These are phyloP conservation scores for Amorpha juglandis DNA, from an alignment of 2,888 invertebrate genomes.

Conservation along the genomic window DNA sequence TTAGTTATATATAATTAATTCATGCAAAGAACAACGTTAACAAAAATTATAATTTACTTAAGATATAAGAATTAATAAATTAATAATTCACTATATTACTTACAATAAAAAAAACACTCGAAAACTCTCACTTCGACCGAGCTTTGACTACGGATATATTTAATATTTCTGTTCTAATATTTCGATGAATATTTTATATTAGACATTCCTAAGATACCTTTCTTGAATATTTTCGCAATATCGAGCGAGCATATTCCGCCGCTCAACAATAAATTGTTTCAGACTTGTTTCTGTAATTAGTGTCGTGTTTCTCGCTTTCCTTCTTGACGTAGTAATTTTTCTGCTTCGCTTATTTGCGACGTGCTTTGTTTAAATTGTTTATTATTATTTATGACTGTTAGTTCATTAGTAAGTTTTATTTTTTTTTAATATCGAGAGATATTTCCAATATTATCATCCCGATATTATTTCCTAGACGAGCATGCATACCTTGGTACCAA, in stretches of 20 bases:
- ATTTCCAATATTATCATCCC: no score
- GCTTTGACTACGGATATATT: background rate
- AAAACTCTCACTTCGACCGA: background rate
- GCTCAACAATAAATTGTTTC: slow-evolving; percentile 46
- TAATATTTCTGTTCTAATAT: background rate
- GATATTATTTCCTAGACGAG: no score
- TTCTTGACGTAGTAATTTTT: slow-evolving; percentile 46
- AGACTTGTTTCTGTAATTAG: slow-evolving; percentile 51
- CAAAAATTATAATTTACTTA: no score
- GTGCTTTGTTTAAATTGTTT: slow-evolving; percentile 9
- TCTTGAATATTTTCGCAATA: slow-evolving; percentile 17
- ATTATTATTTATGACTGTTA: background rate
- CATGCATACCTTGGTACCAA: no score
- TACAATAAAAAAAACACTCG: background rate
- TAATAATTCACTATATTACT: no score
- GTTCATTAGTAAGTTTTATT: background rate
- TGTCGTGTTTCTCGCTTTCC: slow-evolving; percentile 40
- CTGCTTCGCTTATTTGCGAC: slow-evolving; percentile 38
- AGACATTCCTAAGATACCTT: slow-evolving; percentile 33
- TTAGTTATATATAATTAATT: no score
- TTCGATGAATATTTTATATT: slow-evolving; percentile 9
- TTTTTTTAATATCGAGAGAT: no score
- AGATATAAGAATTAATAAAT: no score
- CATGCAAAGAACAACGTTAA: no score
- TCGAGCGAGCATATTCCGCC: slow-evolving; percentile 30